phyloP scores from a whole-genome alignment of 2,888 invertebrate species.

The Nomada fabriciana region DNA sequence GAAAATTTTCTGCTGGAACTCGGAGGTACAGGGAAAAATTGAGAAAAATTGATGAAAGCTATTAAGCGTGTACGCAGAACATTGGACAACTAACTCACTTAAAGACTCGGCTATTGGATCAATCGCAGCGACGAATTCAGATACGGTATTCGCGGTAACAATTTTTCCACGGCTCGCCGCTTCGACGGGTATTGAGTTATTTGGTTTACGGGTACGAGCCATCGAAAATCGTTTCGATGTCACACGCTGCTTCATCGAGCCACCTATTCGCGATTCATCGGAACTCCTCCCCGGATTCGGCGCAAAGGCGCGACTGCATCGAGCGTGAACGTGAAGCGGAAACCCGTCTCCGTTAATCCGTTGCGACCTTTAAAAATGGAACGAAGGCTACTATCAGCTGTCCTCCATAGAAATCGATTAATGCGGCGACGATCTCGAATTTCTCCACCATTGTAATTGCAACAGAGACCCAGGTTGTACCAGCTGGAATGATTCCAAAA shows the following conservation, averaged over 20 bases:
- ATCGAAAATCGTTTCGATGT: conserved; percentile 62
- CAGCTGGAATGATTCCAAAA: conserved; percentile 6
- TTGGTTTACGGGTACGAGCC: conserved; percentile 59
- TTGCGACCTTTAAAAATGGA: conserved; percentile 65
- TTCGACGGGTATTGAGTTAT: conserved; percentile 60
- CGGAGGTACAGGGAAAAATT: background rate
- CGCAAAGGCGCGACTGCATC: background rate
- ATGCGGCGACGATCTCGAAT: background rate
- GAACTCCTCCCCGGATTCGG: background rate
- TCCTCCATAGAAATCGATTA: background rate
- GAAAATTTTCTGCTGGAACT: background rate
- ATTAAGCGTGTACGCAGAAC: background rate
- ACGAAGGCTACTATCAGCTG: conserved; percentile 31
- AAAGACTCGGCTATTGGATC: background rate
- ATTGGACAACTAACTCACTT: conserved; percentile 7
- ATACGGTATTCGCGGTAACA: conserved; percentile 51
- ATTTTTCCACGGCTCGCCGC: conserved; percentile 57
- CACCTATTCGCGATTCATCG: conserved; percentile 17
- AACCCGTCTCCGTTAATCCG: conserved; percentile 53
- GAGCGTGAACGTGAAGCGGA: conserved; percentile 1
- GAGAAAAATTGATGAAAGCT: background rate
- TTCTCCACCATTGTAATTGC: no score
- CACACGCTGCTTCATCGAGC: conserved; percentile 13
- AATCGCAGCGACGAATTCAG: conserved; percentile 10
- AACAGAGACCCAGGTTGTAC: background rate